Evolutionary conservation across 1,140 invertebrate genomes (phyloP), one percentile per base, ranked within the genome.

Genomic region (Scaptomyza hsui): DNA sequence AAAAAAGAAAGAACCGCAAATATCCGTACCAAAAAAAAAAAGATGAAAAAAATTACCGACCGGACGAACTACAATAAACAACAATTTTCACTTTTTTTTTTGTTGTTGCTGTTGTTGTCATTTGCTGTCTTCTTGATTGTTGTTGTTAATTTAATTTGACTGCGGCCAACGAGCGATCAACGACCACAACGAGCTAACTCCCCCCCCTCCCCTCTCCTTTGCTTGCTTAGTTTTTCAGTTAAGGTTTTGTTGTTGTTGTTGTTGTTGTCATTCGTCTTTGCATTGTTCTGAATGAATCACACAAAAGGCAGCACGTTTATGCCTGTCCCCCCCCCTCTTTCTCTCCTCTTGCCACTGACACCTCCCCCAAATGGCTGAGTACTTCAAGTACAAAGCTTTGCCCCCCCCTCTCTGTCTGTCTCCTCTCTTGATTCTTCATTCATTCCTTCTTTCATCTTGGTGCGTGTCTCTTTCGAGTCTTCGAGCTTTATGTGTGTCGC

Each of bases 241-340:
- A 45, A 71, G 60, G 51, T 65, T 64, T 49, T 48, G 9, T 32
- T 26, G 9, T 42, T 62, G 19, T 55, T 67, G 41, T 61, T 53
- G 47, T 41, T 60, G 62, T 72, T 72, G 69, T 57, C 72, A 68
- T 21, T 47, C 32, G 39, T 60, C 32, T 68, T 79, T 72, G 59
- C 76, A 82, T 79, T 76, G 80, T 85, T 79, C 80, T 85, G 72
- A 85, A 83, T 83, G 80, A 83, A 83, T 85, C 79, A 79, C 72
- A 85, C 52, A 76, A 72, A 75, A 75, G 63, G 70, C 78, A 82
- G 62, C 57, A 53, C 72, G 48, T 67, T 67, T 67, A 72, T 72
- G 62, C 39, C 62, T 45, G n/a, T 39, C 4, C 1, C 29, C 42
- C 24, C 10, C 15, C 18, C 49, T 21, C 19, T 56, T 60, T 45